Percentiles rank a stretch among this genome's conserved stretches.
phyloP scores from a whole-genome alignment of 2,113 vertebrate species.

The Strix aluco region DNA sequence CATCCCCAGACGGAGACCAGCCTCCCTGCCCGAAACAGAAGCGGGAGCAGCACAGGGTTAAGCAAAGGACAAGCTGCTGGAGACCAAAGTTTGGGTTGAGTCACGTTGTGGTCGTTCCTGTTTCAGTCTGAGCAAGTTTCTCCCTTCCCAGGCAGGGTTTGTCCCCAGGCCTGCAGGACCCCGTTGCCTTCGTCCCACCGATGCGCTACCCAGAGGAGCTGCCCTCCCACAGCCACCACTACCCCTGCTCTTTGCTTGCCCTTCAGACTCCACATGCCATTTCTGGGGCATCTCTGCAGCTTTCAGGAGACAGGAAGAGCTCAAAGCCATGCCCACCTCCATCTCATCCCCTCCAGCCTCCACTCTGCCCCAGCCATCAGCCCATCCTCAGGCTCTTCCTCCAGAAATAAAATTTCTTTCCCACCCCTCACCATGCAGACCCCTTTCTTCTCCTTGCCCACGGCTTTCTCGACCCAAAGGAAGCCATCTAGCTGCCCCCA shows the following conservation, averaged over 20 bases:
- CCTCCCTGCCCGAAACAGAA: neutral
- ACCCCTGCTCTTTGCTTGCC: neutral
- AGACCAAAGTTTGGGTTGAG: constrained; percentile 41
- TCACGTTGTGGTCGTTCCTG: neutral
- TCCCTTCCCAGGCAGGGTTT: neutral
- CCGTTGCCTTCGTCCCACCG: accelerated
- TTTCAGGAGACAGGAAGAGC: neutral
- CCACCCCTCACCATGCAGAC: neutral
- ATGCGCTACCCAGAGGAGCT: neutral
- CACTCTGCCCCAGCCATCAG: neutral
- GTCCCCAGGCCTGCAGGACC: neutral
- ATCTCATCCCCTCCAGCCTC: neutral
- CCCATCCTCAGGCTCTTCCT: neutral
- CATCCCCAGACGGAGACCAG: neutral
- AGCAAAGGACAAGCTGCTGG: neutral
- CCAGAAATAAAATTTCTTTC: neutral
- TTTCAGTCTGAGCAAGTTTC: constrained; percentile 40
- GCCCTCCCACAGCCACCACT: neutral
- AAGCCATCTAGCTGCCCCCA: neutral
- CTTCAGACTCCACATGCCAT: neutral
- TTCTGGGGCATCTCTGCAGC: neutral
- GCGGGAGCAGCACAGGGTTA: neutral
- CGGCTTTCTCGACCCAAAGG: neutral
- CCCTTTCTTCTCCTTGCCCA: neutral
- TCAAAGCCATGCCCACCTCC: accelerated